Base-by-base conservation (phyloP, 2,888 invertebrate genomes). In the Hemistola chrysoprasaria region DNA sequence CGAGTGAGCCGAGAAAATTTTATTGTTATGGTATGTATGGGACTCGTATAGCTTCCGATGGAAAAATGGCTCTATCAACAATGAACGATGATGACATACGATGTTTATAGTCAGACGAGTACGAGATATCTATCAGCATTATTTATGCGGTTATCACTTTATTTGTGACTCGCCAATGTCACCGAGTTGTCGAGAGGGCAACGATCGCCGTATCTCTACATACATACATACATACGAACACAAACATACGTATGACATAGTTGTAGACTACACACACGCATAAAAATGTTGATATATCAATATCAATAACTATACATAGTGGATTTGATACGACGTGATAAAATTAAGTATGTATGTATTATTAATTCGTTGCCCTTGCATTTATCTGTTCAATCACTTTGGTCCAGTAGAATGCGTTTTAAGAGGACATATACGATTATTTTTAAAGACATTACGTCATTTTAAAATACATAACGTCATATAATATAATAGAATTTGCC, bases 141-240 rank as follows among this genome's bases (percentile, higher is more conserved):
- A 67, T 77, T 75, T 82, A 63, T 71, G 63, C 67, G 62, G 68
- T 83, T 87, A 87, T 85, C 86, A 74, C 67, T 72, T 61, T 82
- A 78, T 87, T 86, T 85, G 81, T 79, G 73, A 74, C 76, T 66
- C 67, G 73, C 87, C 88, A 88, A 88, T 88, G 88, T 88, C 88
- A 87, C 83, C 75, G 84, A 85, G 82, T 84, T 78, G 80, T 66
- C 61, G 74, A 64, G 76, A 78, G 88, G 84, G 84, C 87, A 87
- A 86, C 79, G 87, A 70, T 79, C 88, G 80, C 74, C 61, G 69
- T 86, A 83, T 83, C 79, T 81, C 65, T 63, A 62, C 63, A 77
- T 65, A 71, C 67, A 69, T 55, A 70, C 60, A 71, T 57, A 50
- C 45, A 64, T 59, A 48, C 27, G 8, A 27, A 6, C 60, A 60